Percentiles rank a stretch among this genome's conserved stretches.
phyloP scores from a whole-genome alignment of 30 jellyfish, hydroid and myxozoan species.

The Phacellophora camtschatica region DNA sequence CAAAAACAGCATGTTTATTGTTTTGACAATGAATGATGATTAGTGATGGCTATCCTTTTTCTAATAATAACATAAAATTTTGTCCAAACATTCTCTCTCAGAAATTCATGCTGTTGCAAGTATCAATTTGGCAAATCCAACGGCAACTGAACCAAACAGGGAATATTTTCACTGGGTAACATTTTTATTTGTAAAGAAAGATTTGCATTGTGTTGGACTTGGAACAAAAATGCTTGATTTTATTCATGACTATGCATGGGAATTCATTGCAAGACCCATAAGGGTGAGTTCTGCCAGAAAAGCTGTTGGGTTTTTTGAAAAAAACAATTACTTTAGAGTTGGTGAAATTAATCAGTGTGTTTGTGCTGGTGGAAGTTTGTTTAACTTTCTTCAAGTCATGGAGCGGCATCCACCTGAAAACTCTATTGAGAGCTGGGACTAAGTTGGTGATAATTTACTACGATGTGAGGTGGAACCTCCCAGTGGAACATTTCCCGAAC shows the following conservation, averaged over 20 bases:
- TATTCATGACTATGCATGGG: slow-evolving; percentile 45
- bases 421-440: slow-evolving; percentile 10
- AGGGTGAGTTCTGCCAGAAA: slow-evolving; percentile 66
- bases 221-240: slow-evolving; percentile 41
- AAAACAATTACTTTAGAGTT: slow-evolving; percentile 25
- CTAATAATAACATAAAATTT: no score
- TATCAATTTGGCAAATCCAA: slow-evolving; percentile 24
- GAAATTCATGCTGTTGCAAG: slow-evolving; percentile 52
- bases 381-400: slow-evolving; percentile 54
- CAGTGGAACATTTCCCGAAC: no score
- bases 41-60: no score
- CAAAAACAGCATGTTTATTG: no score
- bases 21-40: no score
- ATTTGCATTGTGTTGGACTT: slow-evolving; percentile 44
- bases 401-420: slow-evolving; percentile 20
- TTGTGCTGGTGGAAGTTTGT: slow-evolving; percentile 61
- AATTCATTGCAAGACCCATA: slow-evolving; percentile 25
- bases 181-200: slow-evolving; percentile 63
- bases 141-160: background rate
- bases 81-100: background rate
- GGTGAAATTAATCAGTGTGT: slow-evolving; percentile 15
- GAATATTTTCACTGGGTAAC: slow-evolving; percentile 56
- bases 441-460: background rate
- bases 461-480: no score
- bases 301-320: slow-evolving; percentile 58